Percentiles rank a stretch among this genome's conserved stretches.
phyloP scores from a whole-genome alignment of 30 jellyfish, hydroid and myxozoan genomes.

The Chrysaora quinquecirrha region DNA sequence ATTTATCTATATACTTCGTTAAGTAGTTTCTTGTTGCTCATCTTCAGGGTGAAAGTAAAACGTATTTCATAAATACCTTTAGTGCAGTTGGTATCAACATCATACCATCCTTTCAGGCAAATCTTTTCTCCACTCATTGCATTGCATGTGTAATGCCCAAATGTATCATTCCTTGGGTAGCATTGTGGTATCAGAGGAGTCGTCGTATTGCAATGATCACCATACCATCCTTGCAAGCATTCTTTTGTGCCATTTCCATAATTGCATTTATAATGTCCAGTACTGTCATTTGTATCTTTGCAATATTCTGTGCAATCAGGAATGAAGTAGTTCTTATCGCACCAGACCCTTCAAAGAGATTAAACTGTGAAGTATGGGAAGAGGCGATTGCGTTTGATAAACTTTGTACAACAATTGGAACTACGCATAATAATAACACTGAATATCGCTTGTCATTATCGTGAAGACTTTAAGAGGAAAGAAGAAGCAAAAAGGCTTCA shows the following conservation, averaged over 20 bases:
- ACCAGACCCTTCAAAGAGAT: slow-evolving; percentile 35
- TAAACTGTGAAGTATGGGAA: no score
- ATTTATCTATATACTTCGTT: not conserved
- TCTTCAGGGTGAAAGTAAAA: not conserved
- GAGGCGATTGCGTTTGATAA: no score
- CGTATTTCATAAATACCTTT: no score
- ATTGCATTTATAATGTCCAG: slow-evolving; percentile 69
- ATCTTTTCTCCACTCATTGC: slow-evolving; percentile 39
- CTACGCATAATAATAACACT: no score
- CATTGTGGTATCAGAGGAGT: slow-evolving; percentile 45
- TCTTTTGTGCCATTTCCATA: slow-evolving; percentile 38
- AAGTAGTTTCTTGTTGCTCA: not conserved
- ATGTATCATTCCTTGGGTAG: slow-evolving; percentile 45
- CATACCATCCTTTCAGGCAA: slow-evolving; percentile 75
- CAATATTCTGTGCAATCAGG: slow-evolving; percentile 75
- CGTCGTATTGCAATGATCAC: slow-evolving; percentile 15
- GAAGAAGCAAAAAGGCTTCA: no score
- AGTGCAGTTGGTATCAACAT: slow-evolving; percentile 55
- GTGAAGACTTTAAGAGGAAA: no score
- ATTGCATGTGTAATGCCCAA: slow-evolving; percentile 69
- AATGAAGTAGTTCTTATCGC: slow-evolving; percentile 42
- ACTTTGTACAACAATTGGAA: no score
- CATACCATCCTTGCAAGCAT: slow-evolving; percentile 71
- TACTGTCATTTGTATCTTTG: slow-evolving; percentile 44
- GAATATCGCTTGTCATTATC: no score